Percentiles rank a stretch among this genome's conserved stretches.
Evolutionary conservation across 2,113 vertebrate species (phyloP).

Genomic region (Paedocypris sp.): DNA sequence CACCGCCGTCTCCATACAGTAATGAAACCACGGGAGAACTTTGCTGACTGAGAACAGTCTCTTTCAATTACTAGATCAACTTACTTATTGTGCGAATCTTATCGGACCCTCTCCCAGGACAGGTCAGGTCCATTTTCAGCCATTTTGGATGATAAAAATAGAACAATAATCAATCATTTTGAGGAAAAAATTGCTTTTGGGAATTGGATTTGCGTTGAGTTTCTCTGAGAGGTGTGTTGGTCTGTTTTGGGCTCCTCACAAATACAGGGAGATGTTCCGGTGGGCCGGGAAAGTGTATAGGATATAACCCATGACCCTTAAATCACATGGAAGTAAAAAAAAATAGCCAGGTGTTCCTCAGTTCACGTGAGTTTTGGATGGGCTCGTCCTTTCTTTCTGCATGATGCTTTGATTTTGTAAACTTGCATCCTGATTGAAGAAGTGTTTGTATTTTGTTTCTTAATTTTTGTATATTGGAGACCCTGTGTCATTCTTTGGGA

Average conservation of each 20-base stretch:
- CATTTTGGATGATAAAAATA: not conserved
- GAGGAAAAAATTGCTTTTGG: too few species aligned
- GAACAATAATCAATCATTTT: slow-evolving; percentile 3
- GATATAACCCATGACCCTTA: slow-evolving; percentile 49
- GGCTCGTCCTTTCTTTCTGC: slow-evolving; percentile 60
- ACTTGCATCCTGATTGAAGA: slow-evolving; percentile 54
- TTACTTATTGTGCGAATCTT: slow-evolving; percentile 17
- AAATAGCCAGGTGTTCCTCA: slow-evolving; percentile 26
- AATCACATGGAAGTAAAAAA: slow-evolving; percentile 33
- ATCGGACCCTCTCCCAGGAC: not conserved
- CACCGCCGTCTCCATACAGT: slow-evolving; percentile 19
- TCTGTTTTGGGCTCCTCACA: slow-evolving; percentile 29
- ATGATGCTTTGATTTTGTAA: slow-evolving; percentile 63
- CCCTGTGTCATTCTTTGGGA: slow-evolving; percentile 43
- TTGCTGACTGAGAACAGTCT: slow-evolving; percentile 22
- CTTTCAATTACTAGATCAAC: slow-evolving; percentile 30
- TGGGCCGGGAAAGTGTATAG: slow-evolving; percentile 48
- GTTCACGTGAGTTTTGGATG: slow-evolving; percentile 54
- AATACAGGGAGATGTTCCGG: slow-evolving; percentile 13
- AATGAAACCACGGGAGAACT: slow-evolving; percentile 23
- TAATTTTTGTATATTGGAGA: slow-evolving; percentile 48
- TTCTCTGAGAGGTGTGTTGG: slow-evolving; percentile 20
- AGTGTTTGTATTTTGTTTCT: slow-evolving; percentile 52
- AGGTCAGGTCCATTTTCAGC: not conserved
- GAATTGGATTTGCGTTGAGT: too few species aligned